These are phyloP conservation scores for Chrysolina oricalcia DNA, from an alignment of 2,888 invertebrate species.

Conservation along the genomic window DNA sequence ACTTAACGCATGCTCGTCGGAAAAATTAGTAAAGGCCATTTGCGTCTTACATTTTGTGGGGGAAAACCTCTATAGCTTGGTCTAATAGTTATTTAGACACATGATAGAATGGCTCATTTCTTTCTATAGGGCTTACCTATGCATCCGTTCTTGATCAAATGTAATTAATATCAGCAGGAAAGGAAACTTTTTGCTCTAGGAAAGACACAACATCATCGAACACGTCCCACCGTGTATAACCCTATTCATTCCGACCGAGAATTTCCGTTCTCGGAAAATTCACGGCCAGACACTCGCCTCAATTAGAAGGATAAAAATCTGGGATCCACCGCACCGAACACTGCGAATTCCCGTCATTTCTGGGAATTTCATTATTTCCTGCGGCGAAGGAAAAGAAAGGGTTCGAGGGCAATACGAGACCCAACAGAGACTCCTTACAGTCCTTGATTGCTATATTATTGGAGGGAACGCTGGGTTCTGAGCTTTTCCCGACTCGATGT, in stretches of 20 bases:
- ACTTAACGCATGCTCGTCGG: no score
- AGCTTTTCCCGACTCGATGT: conserved; percentile 24
- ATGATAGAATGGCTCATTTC: no score
- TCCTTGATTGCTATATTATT: conserved; percentile 67
- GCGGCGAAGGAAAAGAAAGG: conserved; percentile 56
- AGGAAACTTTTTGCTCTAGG: no score
- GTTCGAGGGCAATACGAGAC: conserved; percentile 61
- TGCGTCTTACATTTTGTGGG: no score
- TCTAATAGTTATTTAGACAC: no score
- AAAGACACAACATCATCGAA: no score
- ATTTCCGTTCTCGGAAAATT: conserved; percentile 26
- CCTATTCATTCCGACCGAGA: conserved; percentile 10
- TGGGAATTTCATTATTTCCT: conserved; percentile 63
- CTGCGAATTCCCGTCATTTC: conserved; percentile 58
- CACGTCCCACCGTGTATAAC: background rate
- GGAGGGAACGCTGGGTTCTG: conserved; percentile 56
- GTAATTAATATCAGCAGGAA: no score
- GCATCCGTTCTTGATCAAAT: no score
- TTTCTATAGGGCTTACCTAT: no score
- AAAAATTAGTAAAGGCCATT: no score
- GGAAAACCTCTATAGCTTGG: no score
- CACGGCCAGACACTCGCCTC: conserved; percentile 25
- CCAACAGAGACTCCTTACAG: conserved; percentile 61
- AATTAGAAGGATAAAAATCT: conserved; percentile 58
- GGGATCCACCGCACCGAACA: conserved; percentile 58